Evolutionary conservation across 2,888 invertebrate genomes (phyloP).

Genomic region (Troides helena): DNA sequence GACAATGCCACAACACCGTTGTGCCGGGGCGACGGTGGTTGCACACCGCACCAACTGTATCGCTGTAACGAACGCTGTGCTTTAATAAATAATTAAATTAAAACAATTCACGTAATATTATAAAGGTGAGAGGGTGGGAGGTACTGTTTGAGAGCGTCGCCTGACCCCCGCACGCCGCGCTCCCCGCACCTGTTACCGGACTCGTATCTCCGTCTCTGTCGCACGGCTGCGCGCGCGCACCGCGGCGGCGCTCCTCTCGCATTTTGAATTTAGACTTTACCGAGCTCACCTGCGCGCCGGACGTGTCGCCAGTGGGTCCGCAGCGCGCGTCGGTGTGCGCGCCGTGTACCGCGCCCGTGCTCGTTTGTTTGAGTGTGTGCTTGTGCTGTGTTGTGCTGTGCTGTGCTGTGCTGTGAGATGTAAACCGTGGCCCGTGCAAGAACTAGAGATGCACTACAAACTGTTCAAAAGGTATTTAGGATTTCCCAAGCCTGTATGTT

Average conservation of each 20-base stretch:
- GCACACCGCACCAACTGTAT: too few relatives aligned
- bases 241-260: slow-evolving; percentile 45
- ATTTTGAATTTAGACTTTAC: slow-evolving; percentile 60
- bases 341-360: slow-evolving; percentile 39
- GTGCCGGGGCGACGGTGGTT: too few relatives aligned
- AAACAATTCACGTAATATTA: slow-evolving; percentile 14
- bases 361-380: too few relatives aligned
- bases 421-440: slow-evolving; percentile 31
- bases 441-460: slow-evolving; percentile 72
- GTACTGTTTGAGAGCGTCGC: slow-evolving; percentile 35
- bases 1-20: too few relatives aligned
- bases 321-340: slow-evolving; percentile 34
- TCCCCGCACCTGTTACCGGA: slow-evolving; percentile 40
- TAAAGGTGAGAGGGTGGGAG: slow-evolving; percentile 10
- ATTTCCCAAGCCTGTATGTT: too few relatives aligned
- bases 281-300: slow-evolving; percentile 51
- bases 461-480: slow-evolving; percentile 67
- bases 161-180: slow-evolving; percentile 33
- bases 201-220: slow-evolving; percentile 47
- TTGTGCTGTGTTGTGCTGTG: slow-evolving; percentile 39
- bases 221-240: slow-evolving; percentile 45
- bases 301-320: slow-evolving; percentile 42
- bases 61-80: too few relatives aligned
- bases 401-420: slow-evolving; percentile 47
- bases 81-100: slow-evolving; percentile 12